Evolutionary conservation across 2,797 vertebrate genomes (phyloP), one percentile per base, ranked within the genome.

Genomic region (Mormyrus proboscirostris): DNA sequence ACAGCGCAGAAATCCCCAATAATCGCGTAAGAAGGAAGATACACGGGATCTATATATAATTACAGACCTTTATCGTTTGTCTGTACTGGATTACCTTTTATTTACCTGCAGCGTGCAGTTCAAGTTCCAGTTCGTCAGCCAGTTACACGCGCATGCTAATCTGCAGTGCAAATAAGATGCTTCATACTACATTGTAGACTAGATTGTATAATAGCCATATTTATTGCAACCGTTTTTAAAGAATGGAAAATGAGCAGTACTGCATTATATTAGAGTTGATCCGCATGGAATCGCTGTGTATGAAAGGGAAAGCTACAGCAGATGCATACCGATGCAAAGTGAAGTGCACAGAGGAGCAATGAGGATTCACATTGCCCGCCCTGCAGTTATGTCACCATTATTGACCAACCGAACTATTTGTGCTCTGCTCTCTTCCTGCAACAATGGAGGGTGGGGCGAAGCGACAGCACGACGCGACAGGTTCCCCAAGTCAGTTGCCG

Each of bases 311-410:
- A 38, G 29, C 33, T 38, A 38, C 1, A 6, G 69, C 12, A 76
- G 4, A 14, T 19, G 25, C 16, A 41, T 19, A 44, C 16, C 38
- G 6, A 16, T 7, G 38, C 33, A 41, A 8, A 41, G 29, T 16
- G 69, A 44, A 38, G 6, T 3, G 16, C 33, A 41, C 33, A n/a
- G 44, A n/a, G 19, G 38, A 79, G 16, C 9, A 44, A 84, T 47
- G 6, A n/a, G 4, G 25, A 19, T 87, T 84, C 87, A 94, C 94
- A 94, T 93, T 92, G 91, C 93, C 93, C 86, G 90, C 92, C 9
- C 22, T 89, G 79, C 88, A 91, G 89, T 94, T 93, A 95, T 94
- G 53, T 95, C 95, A 95, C 38, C 65, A 59, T 51, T 88, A 88
- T 89, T 89, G 92, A 90, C 93, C 94, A 92, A 93, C 92, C 92